Evolutionary conservation across 2,888 invertebrate species (phyloP).

Genomic region (Phyllotreta striolata): DNA sequence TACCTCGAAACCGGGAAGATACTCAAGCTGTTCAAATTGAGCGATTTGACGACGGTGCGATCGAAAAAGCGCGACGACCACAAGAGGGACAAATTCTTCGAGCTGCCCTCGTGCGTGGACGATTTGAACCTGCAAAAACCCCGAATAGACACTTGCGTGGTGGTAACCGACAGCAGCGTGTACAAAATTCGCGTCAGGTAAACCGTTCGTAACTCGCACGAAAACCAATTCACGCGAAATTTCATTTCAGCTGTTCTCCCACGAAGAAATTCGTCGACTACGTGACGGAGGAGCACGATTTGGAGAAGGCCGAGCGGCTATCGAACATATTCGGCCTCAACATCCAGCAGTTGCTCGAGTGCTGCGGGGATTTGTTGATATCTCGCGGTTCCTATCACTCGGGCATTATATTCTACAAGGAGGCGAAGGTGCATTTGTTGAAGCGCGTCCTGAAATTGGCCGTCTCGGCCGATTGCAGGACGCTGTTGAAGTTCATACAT

Average conservation of each 20-base stretch:
- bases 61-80: conserved; percentile 52
- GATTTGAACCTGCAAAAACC: conserved; percentile 62
- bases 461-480: conserved; percentile 68
- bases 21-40: conserved; percentile 62
- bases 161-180: conserved; percentile 68
- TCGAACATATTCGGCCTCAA: conserved; percentile 69
- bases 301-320: conserved; percentile 67
- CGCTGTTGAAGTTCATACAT: conserved; percentile 68
- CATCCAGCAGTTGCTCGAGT: conserved; percentile 74
- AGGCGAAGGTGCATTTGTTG: conserved; percentile 64
- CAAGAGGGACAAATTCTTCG: conserved; percentile 54
- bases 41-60: conserved; percentile 58
- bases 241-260: conserved; percentile 58
- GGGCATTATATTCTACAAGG: conserved; percentile 81
- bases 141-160: conserved; percentile 66
- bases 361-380: conserved; percentile 83
- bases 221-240: not conserved
- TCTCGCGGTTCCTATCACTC: conserved; percentile 77
- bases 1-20: conserved; percentile 64
- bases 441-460: conserved; percentile 68
- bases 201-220: conserved; percentile 22
- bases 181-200: conserved; percentile 69
- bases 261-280: conserved; percentile 66
- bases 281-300: conserved; percentile 64
- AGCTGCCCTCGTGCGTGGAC: conserved; percentile 61